Conservation (phyloP, 2,113 vertebrate genomes). For the Crotalus horridus region DNA sequence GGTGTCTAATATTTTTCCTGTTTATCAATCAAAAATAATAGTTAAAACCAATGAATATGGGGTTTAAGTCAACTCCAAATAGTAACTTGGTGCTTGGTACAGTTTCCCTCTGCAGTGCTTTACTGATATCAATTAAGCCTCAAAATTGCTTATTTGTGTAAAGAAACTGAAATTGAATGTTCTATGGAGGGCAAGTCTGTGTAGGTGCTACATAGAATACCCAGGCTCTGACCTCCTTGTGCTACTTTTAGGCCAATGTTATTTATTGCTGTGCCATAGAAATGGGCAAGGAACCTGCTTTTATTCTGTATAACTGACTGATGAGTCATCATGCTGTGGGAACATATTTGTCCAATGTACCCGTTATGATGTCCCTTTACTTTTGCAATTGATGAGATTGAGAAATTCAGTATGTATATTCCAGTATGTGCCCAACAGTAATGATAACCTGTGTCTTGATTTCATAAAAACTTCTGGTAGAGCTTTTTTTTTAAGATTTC, state of each 20-base stretch:
- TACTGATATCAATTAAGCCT: conserved; percentile 24
- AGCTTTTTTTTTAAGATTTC: conserved; percentile 5
- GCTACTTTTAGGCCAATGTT: background rate
- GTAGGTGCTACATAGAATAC: conserved; percentile 9
- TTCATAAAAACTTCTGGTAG: conserved; percentile 23
- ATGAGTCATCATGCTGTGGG: conserved; percentile 56
- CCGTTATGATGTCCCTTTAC: background rate
- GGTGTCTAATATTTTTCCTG: conserved; percentile 28
- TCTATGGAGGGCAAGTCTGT: conserved; percentile 22
- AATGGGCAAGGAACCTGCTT: conserved; percentile 25
- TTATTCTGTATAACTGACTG: conserved; percentile 58
- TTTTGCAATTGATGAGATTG: background rate
- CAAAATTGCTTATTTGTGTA: conserved; percentile 28
- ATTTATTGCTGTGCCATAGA: conserved; percentile 23
- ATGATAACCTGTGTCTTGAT: conserved; percentile 33
- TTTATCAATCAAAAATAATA: conserved; percentile 41
- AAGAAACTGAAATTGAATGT: conserved; percentile 35
- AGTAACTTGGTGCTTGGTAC: conserved; percentile 29
- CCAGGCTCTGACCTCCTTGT: conserved; percentile 39
- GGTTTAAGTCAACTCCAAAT: conserved; percentile 34
- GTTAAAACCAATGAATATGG: background rate
- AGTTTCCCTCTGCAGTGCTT: background rate
- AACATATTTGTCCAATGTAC: background rate
- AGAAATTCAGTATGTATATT: background rate
- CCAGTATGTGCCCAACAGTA: conserved; percentile 1